Base-by-base conservation (phyloP, 1,140 invertebrate species). In the Pseudomyrmex pallidus region DNA sequence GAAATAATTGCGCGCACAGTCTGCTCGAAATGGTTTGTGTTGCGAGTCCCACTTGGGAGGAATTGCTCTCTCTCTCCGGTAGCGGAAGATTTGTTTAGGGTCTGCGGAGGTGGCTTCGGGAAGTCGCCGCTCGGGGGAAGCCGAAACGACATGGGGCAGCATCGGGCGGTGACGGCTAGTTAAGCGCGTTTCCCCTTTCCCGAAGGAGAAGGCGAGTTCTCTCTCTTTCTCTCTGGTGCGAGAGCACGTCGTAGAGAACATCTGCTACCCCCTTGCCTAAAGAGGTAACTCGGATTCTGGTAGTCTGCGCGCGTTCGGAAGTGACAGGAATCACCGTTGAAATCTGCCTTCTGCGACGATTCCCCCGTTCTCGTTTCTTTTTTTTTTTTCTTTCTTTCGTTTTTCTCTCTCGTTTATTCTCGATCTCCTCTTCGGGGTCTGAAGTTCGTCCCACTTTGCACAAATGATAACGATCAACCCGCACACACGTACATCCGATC, bases 81-180 rank as follows among this genome's bases (percentile, higher is more conserved):
- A 44, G 52, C 25, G 62, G 35, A 57, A 46, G 82, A 77, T 87
- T 88, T 88, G 87, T 87, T 88, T 88, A 85, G 83, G 66, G 70
- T 61, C 66, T 56, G 13, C 22, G 50, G 44, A 56, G 74, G 10
- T 10, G 44, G 70, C 22, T 35, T 35, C 35, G 35, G 5, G 46
- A 72, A 56, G 62, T 57, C 15, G 20, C 44, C 17, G 56, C 56
- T 46, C 57, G 66, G 63, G 72, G 72, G 54, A 62, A 68, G 61
- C 25, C 62, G 78, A 83, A 87, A 74, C 46, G 86, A 78, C 68
- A 25, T 25, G 35, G 74, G 64, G 67, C 68, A 74, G 72, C 87
- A 88, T 89, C 87, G 87, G 87, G 73, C 70, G 87, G 80, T 82
- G 87, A 89, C 87, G 84, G 87, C 84, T 89, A 89, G 87, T 89